These are phyloP conservation scores for Liasis olivaceus DNA, from an alignment of 2,797 vertebrate species.

Conservation along the genomic window DNA sequence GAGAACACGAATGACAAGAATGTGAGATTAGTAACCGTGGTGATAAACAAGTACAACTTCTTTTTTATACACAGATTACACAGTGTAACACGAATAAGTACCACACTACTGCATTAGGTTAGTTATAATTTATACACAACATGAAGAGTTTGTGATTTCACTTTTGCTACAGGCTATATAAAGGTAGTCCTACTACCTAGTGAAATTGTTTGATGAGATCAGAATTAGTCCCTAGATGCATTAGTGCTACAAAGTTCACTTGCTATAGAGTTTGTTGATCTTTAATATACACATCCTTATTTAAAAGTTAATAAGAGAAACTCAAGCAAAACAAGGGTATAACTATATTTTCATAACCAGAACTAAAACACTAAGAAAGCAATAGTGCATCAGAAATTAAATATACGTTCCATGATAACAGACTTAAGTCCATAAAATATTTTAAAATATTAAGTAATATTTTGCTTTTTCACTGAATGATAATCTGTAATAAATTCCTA, in stretches of 20 bases:
- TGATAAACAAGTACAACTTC: constrained; percentile 70
- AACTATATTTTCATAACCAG: background rate
- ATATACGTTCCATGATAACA: constrained; percentile 40
- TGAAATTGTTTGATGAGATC: background rate
- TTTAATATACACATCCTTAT: constrained; percentile 50
- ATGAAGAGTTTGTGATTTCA: constrained; percentile 41
- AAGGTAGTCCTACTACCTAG: background rate
- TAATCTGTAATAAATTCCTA: background rate
- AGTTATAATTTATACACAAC: constrained; percentile 70
- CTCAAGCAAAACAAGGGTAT: constrained; percentile 31
- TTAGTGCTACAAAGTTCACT: constrained; percentile 48
- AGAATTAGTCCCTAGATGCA: background rate
- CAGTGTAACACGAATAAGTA: constrained; percentile 59
- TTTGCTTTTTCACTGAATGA: constrained; percentile 16
- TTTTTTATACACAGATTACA: constrained; percentile 68
- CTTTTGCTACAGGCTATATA: background rate
- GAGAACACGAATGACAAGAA: constrained; percentile 93
- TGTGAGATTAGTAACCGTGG: constrained; percentile 93
- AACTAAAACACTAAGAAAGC: constrained; percentile 47
- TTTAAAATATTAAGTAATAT: background rate
- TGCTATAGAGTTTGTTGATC: constrained; percentile 54
- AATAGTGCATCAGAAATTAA: constrained; percentile 38
- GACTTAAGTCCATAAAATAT: constrained; percentile 20
- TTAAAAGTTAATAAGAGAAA: constrained; percentile 40
- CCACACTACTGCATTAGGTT: constrained; percentile 69